These are phyloP conservation scores for Coptotermes formosanus DNA, from an alignment of 1,140 invertebrate species.

Conservation along the genomic window DNA sequence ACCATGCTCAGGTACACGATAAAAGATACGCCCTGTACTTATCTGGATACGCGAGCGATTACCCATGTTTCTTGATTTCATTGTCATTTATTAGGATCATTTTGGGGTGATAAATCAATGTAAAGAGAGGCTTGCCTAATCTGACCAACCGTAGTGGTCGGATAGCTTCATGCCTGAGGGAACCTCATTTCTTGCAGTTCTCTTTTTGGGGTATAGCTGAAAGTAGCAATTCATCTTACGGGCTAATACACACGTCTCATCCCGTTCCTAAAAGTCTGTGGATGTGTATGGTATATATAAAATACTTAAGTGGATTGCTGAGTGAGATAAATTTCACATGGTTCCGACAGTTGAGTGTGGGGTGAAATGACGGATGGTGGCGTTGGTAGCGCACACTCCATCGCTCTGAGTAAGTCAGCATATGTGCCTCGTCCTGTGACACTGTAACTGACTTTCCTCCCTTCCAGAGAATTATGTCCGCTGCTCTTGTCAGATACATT, in stretches of 20 bases:
- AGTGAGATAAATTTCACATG: slow-evolving; percentile 13
- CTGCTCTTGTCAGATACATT: background rate
- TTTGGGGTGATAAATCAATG: no score
- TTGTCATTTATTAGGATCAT: no score
- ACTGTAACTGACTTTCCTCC: background rate
- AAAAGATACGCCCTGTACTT: no score
- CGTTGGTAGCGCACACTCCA: background rate
- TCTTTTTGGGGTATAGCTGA: background rate
- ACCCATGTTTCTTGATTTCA: no score
- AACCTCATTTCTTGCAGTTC: background rate
- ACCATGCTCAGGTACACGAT: no score
- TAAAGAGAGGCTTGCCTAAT: no score
- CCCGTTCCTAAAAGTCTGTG: background rate
- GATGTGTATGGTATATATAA: background rate
- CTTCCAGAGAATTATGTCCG: background rate
- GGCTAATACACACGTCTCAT: background rate
- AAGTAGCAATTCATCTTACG: background rate
- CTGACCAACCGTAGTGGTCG: background rate
- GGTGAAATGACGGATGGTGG: background rate
- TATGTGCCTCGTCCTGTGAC: background rate
- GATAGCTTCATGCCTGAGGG: background rate
- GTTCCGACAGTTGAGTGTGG: background rate
- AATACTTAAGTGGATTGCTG: slow-evolving; percentile 4
- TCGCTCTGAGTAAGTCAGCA: background rate
- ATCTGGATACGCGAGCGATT: no score